Conservation (phyloP, 2,888 invertebrate genomes). For the Charanyca ferruginea region DNA sequence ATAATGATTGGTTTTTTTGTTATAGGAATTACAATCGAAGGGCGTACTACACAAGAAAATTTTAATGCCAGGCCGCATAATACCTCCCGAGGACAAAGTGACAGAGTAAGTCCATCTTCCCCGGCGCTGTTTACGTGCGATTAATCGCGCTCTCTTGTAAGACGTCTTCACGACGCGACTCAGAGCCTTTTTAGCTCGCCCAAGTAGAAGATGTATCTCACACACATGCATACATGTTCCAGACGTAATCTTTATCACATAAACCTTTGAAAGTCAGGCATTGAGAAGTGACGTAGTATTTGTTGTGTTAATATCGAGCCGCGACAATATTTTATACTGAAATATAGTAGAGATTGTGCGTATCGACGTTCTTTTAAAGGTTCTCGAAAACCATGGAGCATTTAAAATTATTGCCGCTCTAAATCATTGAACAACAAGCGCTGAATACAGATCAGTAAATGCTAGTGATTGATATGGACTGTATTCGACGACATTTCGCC, state of each 20-base stretch:
- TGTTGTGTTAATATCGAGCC: constrained; percentile 61
- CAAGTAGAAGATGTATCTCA: constrained; percentile 73
- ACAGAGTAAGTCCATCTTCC: constrained; percentile 80
- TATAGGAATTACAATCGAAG: constrained; percentile 80
- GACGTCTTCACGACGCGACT: constrained; percentile 58
- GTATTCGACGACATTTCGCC: constrained; percentile 61
- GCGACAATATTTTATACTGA: constrained; percentile 55
- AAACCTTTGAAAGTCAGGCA: constrained; percentile 59
- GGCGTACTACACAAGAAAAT: constrained; percentile 85
- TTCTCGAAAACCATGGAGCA: constrained; percentile 30
- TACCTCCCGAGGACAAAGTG: constrained; percentile 83
- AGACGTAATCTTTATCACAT: constrained; percentile 62
- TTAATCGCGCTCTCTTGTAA: constrained; percentile 68
- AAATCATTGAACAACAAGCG: constrained; percentile 40
- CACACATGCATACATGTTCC: constrained; percentile 52
- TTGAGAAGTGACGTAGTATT: constrained; percentile 60
- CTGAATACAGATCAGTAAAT: constrained; percentile 59
- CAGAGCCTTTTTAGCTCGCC: constrained; percentile 68
- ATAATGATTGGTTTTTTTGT: constrained; percentile 74
- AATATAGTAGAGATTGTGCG: constrained; percentile 45
- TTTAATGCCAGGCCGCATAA: constrained; percentile 83
- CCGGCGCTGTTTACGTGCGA: constrained; percentile 68
- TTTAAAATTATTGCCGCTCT: constrained; percentile 38
- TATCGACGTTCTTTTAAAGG: constrained; percentile 55
- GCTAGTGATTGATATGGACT: constrained; percentile 65